These are phyloP conservation scores for Potorous gilbertii DNA, from an alignment of 2,797 vertebrate genomes.

Conservation along the genomic window DNA sequence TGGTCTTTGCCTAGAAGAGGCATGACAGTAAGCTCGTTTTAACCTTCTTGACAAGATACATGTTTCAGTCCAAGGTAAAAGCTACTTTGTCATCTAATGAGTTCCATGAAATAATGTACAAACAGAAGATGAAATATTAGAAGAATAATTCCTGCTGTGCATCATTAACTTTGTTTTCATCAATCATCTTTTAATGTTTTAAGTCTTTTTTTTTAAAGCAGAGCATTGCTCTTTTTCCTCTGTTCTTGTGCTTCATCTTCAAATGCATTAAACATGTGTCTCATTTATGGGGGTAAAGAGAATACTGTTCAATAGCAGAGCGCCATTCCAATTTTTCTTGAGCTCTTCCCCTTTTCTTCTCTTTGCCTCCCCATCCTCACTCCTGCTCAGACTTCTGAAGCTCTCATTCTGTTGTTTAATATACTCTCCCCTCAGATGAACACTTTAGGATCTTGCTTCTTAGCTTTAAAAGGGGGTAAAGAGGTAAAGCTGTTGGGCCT, in stretches of 20 bases:
- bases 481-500: constrained; percentile 12
- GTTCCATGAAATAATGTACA: constrained; percentile 18
- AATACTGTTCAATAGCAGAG: background rate
- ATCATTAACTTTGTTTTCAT: constrained; percentile 4
- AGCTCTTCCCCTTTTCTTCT: background rate
- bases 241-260: constrained; percentile 28
- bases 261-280: constrained; percentile 14
- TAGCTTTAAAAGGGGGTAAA: constrained; percentile 3
- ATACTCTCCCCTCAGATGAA: background rate
- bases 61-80: constrained; percentile 25
- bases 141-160: background rate
- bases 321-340: background rate
- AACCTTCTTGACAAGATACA: background rate
- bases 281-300: background rate
- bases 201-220: constrained; percentile 33
- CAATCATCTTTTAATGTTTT: constrained; percentile 34
- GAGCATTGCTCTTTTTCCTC: background rate
- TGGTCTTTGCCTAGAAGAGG: constrained; percentile 1
- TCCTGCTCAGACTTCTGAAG: background rate
- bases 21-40: background rate
- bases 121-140: background rate
- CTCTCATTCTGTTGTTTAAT: background rate
- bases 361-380: background rate
- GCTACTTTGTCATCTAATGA: background rate
- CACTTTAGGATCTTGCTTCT: background rate